A percentile compares a stretch with the other conserved stretches of the same genome.
Conservation (phyloP, 2,888 invertebrate genomes). For the Sceliomorpha sp. region DNA sequence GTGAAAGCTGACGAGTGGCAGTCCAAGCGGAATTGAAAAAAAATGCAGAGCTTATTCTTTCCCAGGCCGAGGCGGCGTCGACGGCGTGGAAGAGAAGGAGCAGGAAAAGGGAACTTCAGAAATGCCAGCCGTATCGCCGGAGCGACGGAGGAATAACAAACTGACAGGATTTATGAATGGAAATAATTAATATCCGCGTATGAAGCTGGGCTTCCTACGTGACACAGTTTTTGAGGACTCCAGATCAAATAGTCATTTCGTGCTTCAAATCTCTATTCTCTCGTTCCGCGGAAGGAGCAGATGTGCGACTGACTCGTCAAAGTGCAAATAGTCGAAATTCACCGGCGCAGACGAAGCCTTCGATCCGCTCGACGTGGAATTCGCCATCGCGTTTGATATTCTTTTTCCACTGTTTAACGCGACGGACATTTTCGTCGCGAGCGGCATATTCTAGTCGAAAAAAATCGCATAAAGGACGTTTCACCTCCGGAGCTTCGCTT, state of each 20-base stretch:
- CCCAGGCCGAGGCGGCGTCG: too few relatives aligned
- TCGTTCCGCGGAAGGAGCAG: neutral
- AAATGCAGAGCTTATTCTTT: slow-evolving; percentile 1
- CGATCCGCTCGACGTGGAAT: too few relatives aligned
- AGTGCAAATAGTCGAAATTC: slow-evolving; percentile 8
- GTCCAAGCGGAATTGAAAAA: slow-evolving; percentile 37
- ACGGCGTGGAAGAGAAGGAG: too few relatives aligned
- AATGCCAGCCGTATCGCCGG: neutral
- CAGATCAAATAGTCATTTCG: slow-evolving; percentile 16
- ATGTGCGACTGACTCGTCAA: slow-evolving; percentile 1
- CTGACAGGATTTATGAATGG: slow-evolving; percentile 4
- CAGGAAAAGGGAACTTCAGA: neutral
- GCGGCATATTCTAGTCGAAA: too few relatives aligned
- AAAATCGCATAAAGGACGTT: too few relatives aligned
- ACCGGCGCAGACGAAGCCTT: slow-evolving; percentile 12
- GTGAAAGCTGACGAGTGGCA: slow-evolving; percentile 2
- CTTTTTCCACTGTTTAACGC: too few relatives aligned
- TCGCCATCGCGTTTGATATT: too few relatives aligned
- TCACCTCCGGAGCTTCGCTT: too few relatives aligned
- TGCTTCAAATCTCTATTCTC: neutral
- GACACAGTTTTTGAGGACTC: slow-evolving; percentile 4
- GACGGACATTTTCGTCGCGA: slow-evolving; percentile 27
- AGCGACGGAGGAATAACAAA: slow-evolving; percentile 24
- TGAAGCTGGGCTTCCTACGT: slow-evolving; percentile 24
- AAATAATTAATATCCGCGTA: slow-evolving; percentile 47